A percentile compares a stretch with the other conserved stretches of the same genome.
phyloP scores from a whole-genome alignment of 2,888 invertebrate genomes.

The Troides oblongomaculatus region DNA sequence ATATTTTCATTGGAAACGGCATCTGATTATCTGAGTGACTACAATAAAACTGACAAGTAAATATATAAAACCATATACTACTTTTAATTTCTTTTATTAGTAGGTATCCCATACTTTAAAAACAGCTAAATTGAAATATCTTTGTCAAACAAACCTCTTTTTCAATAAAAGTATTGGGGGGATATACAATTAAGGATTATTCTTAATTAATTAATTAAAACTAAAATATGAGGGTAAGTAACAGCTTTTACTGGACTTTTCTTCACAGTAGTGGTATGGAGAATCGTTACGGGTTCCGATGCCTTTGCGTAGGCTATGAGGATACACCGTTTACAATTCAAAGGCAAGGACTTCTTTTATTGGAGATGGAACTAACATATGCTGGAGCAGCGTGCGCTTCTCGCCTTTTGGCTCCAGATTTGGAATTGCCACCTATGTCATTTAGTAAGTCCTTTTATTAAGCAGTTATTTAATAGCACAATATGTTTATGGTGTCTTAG shows the following conservation, averaged over 20 bases:
- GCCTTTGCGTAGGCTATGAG: slow-evolving; percentile 90
- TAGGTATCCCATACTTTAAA: too few relatives aligned
- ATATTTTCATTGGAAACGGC: slow-evolving; percentile 97
- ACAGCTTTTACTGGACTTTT: background rate
- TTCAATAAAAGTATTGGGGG: too few relatives aligned
- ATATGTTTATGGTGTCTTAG: background rate
- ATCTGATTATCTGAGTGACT: slow-evolving; percentile 95
- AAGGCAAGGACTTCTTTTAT: slow-evolving; percentile 81
- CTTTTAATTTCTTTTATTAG: background rate
- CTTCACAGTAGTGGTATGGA: slow-evolving; percentile 50
- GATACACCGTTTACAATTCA: slow-evolving; percentile 80
- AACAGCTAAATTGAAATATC: too few relatives aligned
- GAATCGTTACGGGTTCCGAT: slow-evolving; percentile 84
- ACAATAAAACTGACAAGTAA: slow-evolving; percentile 78
- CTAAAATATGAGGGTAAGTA: too few relatives aligned
- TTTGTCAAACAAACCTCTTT: too few relatives aligned
- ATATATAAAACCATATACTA: slow-evolving; percentile 17
- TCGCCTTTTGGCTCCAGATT: slow-evolving; percentile 85
- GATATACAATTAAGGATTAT: too few relatives aligned
- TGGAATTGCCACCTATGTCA: slow-evolving; percentile 63
- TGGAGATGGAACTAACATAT: slow-evolving; percentile 94
- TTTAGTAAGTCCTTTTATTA: slow-evolving; percentile 49
- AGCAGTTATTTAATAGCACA: background rate
- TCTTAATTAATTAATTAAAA: too few relatives aligned
- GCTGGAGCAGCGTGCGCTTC: slow-evolving; percentile 95